Evolutionary conservation across 2,888 invertebrate genomes (phyloP).

Genomic region (Callinectes sapidus): DNA sequence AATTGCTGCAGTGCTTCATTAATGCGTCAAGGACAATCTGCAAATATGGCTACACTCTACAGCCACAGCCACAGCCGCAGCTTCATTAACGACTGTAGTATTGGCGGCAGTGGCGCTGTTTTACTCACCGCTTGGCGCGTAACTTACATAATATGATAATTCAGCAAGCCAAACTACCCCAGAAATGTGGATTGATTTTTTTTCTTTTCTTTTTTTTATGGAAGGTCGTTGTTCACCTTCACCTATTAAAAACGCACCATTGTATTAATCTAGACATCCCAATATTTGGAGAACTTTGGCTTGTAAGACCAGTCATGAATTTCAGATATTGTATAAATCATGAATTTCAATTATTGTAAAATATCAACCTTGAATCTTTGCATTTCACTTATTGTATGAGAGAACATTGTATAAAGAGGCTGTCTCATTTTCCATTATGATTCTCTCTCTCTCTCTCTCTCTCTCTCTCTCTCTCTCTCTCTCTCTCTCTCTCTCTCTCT

Average conservation of each 20-base stretch:
- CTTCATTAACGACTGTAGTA: not conserved
- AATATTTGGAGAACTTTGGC: not conserved
- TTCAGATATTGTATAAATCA: too few relatives aligned
- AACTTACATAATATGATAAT: not conserved
- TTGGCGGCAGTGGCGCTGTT: not conserved
- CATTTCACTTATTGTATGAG: not conserved
- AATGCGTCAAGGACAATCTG: too few relatives aligned
- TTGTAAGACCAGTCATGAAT: not conserved
- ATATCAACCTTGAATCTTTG: too few relatives aligned
- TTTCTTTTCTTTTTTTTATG: not conserved
- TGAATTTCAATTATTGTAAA: too few relatives aligned
- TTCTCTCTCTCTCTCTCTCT: not conserved
- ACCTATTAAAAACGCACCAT: not conserved
- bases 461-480: not conserved
- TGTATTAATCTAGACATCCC: not conserved
- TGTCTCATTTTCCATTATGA: not conserved
- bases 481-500: not conserved
- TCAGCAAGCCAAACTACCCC: not conserved
- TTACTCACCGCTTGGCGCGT: not conserved
- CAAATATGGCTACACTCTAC: too few relatives aligned
- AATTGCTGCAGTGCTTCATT: not conserved
- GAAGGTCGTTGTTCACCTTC: slow-evolving; percentile 1
- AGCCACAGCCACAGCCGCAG: too few relatives aligned
- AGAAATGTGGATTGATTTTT: not conserved
- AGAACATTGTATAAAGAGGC: not conserved